Evolutionary conservation across 2,113 vertebrate genomes (phyloP).

Genomic region (Pseudolaguvia tuberculata): DNA sequence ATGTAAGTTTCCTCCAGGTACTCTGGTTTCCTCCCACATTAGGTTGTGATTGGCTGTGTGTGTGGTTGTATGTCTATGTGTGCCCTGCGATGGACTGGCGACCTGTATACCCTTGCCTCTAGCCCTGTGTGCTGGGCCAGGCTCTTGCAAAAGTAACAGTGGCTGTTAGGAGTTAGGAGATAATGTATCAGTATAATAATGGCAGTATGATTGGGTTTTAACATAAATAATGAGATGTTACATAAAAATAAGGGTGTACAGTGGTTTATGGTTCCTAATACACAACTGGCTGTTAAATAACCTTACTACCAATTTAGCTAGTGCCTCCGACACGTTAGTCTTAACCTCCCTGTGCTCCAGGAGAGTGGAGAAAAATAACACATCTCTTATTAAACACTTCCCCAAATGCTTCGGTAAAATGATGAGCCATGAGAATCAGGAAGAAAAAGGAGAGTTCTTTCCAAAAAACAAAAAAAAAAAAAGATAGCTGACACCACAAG

Average conservation of each 20-base stretch:
- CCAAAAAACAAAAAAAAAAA: constrained; percentile 36
- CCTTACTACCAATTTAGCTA: not conserved
- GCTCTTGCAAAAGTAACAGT: too few species aligned
- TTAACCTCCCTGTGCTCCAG: not conserved
- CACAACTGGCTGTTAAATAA: not conserved
- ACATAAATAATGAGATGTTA: not conserved
- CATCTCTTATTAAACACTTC: not conserved
- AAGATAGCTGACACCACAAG: constrained; percentile 40
- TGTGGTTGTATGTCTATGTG: too few species aligned
- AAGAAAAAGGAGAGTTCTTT: constrained; percentile 22
- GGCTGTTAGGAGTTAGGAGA: not conserved
- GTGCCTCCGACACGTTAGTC: too few species aligned
- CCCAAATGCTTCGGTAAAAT: not conserved
- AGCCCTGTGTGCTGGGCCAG: too few species aligned
- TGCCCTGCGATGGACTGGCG: too few species aligned
- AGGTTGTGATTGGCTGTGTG: too few species aligned
- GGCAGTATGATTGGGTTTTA: not conserved
- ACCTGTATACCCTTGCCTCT: too few species aligned
- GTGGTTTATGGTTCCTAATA: not conserved
- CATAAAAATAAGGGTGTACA: not conserved
- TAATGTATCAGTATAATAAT: not conserved
- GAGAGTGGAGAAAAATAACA: not conserved
- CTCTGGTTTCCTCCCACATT: too few species aligned
- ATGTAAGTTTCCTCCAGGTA: too few species aligned
- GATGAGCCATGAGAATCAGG: constrained; percentile 8